Conservation (phyloP, 2,113 vertebrate species). For the Tinamus guttatus region DNA sequence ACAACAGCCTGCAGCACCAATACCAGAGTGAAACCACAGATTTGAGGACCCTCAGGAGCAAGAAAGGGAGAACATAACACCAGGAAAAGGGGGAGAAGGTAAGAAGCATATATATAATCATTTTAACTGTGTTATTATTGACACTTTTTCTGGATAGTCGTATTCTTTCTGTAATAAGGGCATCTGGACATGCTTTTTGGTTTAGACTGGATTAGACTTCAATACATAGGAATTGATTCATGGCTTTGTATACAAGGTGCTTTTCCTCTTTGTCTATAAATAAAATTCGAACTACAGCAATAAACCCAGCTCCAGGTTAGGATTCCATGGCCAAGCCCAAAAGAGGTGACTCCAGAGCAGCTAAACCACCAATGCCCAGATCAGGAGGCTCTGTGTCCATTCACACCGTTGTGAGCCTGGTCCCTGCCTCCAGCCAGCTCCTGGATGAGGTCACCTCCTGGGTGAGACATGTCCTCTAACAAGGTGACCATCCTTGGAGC, state of each 20-base stretch:
- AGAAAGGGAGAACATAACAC: rapidly evolving
- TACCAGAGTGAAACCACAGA: background rate
- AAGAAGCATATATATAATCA: background rate
- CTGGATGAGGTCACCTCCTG: no score
- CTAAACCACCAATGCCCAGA: no score
- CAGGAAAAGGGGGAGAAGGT: background rate
- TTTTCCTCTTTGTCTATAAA: background rate
- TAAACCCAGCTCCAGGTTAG: no score
- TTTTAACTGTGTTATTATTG: background rate
- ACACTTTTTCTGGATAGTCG: background rate
- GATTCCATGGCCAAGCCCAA: no score
- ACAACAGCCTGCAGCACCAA: background rate
- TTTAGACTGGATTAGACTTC: background rate
- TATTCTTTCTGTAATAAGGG: background rate
- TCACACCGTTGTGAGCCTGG: no score
- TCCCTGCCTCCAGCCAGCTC: no score
- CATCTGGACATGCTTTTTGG: no score
- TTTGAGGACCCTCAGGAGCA: background rate
- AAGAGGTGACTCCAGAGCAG: no score
- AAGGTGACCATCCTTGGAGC: background rate
- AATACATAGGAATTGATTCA: background rate
- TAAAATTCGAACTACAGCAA: background rate
- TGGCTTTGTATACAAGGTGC: background rate
- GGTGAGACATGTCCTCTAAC: background rate
- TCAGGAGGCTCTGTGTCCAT: no score